Evolutionary conservation across 2,113 vertebrate genomes (phyloP), one percentile per base, ranked within the genome.

Genomic region (Otus sunia): DNA sequence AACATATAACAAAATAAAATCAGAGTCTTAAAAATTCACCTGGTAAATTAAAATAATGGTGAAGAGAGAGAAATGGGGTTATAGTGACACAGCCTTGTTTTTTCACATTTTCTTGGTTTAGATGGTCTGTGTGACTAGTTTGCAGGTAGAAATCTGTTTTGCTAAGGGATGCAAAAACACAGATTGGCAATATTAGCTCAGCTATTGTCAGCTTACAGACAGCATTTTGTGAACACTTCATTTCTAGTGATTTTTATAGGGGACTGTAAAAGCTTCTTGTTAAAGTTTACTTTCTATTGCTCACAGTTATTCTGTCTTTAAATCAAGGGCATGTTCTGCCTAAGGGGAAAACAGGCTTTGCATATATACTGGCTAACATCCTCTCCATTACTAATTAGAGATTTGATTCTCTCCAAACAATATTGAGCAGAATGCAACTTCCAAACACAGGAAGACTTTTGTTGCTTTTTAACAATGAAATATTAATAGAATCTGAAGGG

Each of bases 261-360:
- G 11, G 6, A 43, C 36, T 84, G 36, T 60, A 91, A 93, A 84
- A 27, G 23, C 5, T 86, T 62, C 76, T 80, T 78, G 47, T 83
- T 64, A 58, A 96, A 92, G n/a, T 91, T 53, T 88, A 21, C 49
- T 92, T 94, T 89, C 41, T 59, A 1, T 78, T 73, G 53, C 43
- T 84, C 39, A 52, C 39, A 41, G 14, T 67, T 58, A 77, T 59
- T 95, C 37, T 67, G 53, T 58, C 73, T 92, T 84, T 90, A 88
- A 93, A 96, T 91, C 73, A 96, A 94, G 55, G 52, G 34, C 73
- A 68, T 36, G 37, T 78, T 91, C 49, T 93, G 62, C 58, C 41
- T 71, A 62, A 92, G 79, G 58, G 69, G 52, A 76, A 92, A 83
- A 60, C 43, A 86, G 0, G 13, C 34, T 25, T 81, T 34, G 26